phyloP scores from a whole-genome alignment of 2,888 invertebrate species.

The Hypselothyrea guttata region DNA sequence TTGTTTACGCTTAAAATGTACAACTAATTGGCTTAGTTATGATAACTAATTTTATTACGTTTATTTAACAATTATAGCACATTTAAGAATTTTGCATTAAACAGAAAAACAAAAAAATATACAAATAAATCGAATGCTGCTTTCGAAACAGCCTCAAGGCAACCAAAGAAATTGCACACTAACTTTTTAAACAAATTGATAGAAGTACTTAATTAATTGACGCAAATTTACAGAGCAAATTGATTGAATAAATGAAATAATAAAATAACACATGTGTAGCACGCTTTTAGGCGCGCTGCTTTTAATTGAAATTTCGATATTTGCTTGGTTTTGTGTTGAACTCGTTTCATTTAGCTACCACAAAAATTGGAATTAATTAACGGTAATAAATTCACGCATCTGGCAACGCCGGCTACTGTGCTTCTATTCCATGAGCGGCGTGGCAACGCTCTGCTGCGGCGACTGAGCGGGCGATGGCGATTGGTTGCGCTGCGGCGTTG shows the following conservation, averaged over 20 bases:
- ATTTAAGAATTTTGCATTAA: constrained; percentile 57
- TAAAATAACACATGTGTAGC: constrained; percentile 11
- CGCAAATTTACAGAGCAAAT: constrained; percentile 19
- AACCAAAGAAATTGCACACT: constrained; percentile 64
- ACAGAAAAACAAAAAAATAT: constrained; percentile 24
- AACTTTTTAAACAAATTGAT: constrained; percentile 20
- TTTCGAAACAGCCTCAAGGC: constrained; percentile 40
- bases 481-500: constrained; percentile 56
- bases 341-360: constrained; percentile 60
- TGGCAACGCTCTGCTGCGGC: constrained; percentile 66
- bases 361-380: constrained; percentile 66
- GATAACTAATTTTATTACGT: constrained; percentile 55
- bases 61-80: constrained; percentile 80
- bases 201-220: constrained; percentile 27
- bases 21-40: constrained; percentile 71
- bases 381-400: constrained; percentile 71
- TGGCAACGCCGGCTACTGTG: constrained; percentile 6
- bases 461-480: constrained; percentile 74
- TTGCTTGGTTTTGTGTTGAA: constrained; percentile 25
- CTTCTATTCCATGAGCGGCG: constrained; percentile 49
- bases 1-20: constrained; percentile 67
- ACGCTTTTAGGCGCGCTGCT: constrained; percentile 28
- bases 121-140: constrained; percentile 17
- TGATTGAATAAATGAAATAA: constrained; percentile 12
- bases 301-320: constrained; percentile 34